These are phyloP conservation scores for Chaenocephalus aceratus DNA, from an alignment of 2,113 vertebrate genomes.

Conservation along the genomic window DNA sequence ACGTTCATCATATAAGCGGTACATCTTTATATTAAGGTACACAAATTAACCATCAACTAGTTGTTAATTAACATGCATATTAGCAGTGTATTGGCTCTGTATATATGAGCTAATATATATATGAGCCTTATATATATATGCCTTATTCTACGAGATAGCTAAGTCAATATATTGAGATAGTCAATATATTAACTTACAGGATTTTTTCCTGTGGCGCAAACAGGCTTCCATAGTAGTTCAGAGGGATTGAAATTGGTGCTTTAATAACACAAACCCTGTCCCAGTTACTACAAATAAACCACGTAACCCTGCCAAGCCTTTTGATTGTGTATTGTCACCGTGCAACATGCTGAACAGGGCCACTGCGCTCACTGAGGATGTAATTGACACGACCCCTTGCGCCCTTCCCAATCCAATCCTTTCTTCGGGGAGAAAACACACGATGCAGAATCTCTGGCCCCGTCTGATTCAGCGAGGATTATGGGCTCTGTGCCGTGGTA, in stretches of 20 bases:
- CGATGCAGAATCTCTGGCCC: conserved; percentile 35
- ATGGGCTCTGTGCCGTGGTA: conserved; percentile 39
- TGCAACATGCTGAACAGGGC: neutral
- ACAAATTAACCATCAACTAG: too few relatives aligned
- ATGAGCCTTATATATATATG: too few relatives aligned
- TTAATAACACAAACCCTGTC: conserved; percentile 10
- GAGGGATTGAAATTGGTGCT: neutral
- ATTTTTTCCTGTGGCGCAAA: too few relatives aligned
- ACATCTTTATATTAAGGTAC: too few relatives aligned
- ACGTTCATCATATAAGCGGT: too few relatives aligned
- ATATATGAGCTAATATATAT: too few relatives aligned
- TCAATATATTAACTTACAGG: too few relatives aligned
- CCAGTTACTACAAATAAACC: neutral
- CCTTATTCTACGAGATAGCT: too few relatives aligned
- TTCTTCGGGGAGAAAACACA: conserved; percentile 13
- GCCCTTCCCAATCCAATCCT: neutral
- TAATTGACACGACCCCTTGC: conserved; percentile 28
- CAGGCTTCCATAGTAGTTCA: neutral
- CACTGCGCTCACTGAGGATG: neutral
- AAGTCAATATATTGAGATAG: too few relatives aligned
- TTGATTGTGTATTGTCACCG: conserved; percentile 21
- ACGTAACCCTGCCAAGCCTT: neutral
- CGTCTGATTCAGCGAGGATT: conserved; percentile 50
- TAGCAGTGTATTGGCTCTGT: too few relatives aligned
- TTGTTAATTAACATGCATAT: too few relatives aligned